Evolutionary conservation across 2,888 invertebrate genomes (phyloP), one percentile per base, ranked within the genome.

Genomic region (Cheilosia vernalis): DNA sequence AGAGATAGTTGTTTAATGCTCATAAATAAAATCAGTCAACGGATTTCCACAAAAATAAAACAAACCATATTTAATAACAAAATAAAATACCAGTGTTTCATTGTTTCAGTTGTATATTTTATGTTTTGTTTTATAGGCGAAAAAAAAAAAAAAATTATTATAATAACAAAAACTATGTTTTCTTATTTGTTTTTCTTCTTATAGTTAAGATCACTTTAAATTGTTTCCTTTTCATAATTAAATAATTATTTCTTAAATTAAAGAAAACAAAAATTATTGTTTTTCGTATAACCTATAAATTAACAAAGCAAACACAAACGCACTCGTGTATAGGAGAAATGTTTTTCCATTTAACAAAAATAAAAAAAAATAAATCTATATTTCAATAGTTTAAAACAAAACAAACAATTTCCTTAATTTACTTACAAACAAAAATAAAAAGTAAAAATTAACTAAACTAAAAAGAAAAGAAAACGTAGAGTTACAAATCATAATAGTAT

Each of bases 151-250:
- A 60, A 33, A 51, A 55, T 67, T 69, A 24, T 61, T 47, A 49
- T 74, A 79, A 70, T 80, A 85, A 87, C 81, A 81, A 80, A 80
- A 76, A 81, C 81, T 81, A 81, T 81, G 69, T 64, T 84, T 76
- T 72, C 73, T 33, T 53, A 27, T 78, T 66, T 49, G 37, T 67
- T 80, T 77, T 73, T 37, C 51, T 81, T 79, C 76, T 78, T 86
- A 79, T 72, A 87, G 78, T 76, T 87, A 84, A 80, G 85, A 87
- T 87, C 87, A 87, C 74, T 87, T 83, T 87, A 79, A 81, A 70
- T 78, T 85, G 77, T 85, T 87, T 87, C 55, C 60, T 74, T 61
- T 82, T 66, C 17, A 61, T 66, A 47, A 64, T 74, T 67, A 86
- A 87, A 85, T 85, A 81, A 85, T 81, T 76, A 67, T 9, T 67